phyloP scores from a whole-genome alignment of 1,140 invertebrate species.

The Episyrphus balteatus region DNA sequence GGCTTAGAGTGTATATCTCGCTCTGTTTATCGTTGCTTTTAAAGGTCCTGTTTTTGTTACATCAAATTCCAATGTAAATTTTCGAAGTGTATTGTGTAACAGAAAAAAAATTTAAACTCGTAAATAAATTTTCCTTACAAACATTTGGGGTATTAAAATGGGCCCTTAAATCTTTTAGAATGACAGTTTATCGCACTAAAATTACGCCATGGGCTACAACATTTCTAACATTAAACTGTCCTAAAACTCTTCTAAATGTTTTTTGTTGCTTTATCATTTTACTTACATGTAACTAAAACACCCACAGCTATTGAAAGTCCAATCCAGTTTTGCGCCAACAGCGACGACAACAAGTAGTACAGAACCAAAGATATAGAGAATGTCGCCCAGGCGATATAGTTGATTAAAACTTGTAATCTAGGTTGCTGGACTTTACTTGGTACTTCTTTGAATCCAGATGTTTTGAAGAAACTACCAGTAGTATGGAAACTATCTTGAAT shows the following conservation, averaged over 20 bases:
- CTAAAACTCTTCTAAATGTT: constrained; percentile 4
- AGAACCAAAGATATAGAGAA: constrained; percentile 57
- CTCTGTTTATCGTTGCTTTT: no score
- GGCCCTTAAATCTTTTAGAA: no score
- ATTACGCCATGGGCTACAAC: background rate
- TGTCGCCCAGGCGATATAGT: constrained; percentile 57
- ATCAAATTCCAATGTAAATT: no score
- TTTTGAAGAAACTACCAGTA: constrained; percentile 71
- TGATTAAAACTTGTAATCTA: constrained; percentile 56
- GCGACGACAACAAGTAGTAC: constrained; percentile 54
- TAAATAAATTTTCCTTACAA: no score
- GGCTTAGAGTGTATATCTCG: no score
- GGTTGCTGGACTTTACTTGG: constrained; percentile 44
- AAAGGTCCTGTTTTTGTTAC: no score
- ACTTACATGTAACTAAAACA: constrained; percentile 63
- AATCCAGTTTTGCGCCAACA: constrained; percentile 61
- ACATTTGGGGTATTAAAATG: no score
- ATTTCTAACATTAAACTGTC: background rate
- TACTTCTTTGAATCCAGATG: constrained; percentile 54
- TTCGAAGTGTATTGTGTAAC: no score
- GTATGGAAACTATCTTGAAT: constrained; percentile 69
- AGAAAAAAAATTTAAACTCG: no score
- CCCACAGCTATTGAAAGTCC: constrained; percentile 54
- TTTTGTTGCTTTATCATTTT: constrained; percentile 19
- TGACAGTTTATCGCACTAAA: no score